These are phyloP conservation scores for Eulemur rubriventer DNA, from an alignment of 2,797 vertebrate species.

Conservation along the genomic window DNA sequence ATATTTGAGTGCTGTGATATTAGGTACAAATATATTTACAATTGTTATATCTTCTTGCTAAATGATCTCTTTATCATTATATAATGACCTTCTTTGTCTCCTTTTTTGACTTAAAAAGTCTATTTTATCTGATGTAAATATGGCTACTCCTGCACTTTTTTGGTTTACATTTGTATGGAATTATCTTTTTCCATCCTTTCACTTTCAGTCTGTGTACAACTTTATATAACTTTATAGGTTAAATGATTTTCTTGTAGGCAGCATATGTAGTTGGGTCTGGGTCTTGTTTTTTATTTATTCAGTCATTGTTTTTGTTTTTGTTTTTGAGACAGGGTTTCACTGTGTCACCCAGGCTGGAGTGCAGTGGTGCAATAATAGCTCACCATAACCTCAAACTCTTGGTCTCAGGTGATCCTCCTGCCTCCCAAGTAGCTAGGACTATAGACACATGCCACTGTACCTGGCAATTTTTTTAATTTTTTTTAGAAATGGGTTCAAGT, in stretches of 20 bases:
- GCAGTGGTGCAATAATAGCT: neutral
- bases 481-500: neutral
- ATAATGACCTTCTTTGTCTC: neutral
- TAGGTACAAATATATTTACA: neutral
- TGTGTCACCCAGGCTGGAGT: neutral
- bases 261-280: neutral
- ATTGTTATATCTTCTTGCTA: neutral
- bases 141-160: neutral
- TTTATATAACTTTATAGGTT: neutral
- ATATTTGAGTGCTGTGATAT: neutral
- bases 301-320: too few relatives aligned
- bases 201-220: neutral
- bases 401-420: neutral
- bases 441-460: neutral
- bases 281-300: neutral
- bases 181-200: neutral
- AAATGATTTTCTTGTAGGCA: neutral
- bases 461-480: neutral
- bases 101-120: neutral
- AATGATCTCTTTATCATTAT: neutral
- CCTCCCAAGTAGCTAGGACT: neutral
- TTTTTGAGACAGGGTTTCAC: neutral
- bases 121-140: neutral
- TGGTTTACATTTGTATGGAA: neutral
- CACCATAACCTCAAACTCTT: neutral